Conservation (phyloP, 2,888 invertebrate genomes). For the Cotesia congregata region DNA sequence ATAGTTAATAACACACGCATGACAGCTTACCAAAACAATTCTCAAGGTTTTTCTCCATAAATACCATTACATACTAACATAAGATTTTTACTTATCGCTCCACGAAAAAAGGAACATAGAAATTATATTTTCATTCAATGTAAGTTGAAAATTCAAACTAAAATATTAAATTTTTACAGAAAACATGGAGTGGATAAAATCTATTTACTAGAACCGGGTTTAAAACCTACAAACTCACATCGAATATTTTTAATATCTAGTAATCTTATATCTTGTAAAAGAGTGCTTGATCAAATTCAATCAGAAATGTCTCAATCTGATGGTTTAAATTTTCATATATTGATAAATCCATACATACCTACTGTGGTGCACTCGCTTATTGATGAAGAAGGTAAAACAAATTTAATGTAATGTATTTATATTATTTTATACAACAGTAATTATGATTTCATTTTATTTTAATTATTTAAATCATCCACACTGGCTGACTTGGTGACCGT, state of each 20-base stretch:
- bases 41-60: no score
- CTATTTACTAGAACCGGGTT: constrained; percentile 84
- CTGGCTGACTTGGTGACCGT: constrained; percentile 82
- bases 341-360: constrained; percentile 52
- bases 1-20: no score
- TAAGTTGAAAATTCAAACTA: no score
- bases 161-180: constrained; percentile 70
- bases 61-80: no score
- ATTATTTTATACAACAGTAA: background rate
- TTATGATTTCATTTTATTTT: constrained; percentile 26
- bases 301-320: constrained; percentile 71
- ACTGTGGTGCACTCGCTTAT: constrained; percentile 61
- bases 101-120: no score
- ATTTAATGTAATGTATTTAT: background rate
- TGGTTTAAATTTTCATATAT: constrained; percentile 51
- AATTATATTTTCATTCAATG: no score
- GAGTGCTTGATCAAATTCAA: constrained; percentile 87
- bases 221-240: constrained; percentile 75
- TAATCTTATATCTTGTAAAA: constrained; percentile 79
- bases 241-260: constrained; percentile 83
- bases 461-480: constrained; percentile 70
- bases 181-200: constrained; percentile 92
- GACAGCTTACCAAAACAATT: no score
- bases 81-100: no score
- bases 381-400: constrained; percentile 65